Percentiles rank a stretch among this genome's conserved stretches.
phyloP scores from a whole-genome alignment of 2,113 vertebrate genomes.

The Galemys pyrenaicus region DNA sequence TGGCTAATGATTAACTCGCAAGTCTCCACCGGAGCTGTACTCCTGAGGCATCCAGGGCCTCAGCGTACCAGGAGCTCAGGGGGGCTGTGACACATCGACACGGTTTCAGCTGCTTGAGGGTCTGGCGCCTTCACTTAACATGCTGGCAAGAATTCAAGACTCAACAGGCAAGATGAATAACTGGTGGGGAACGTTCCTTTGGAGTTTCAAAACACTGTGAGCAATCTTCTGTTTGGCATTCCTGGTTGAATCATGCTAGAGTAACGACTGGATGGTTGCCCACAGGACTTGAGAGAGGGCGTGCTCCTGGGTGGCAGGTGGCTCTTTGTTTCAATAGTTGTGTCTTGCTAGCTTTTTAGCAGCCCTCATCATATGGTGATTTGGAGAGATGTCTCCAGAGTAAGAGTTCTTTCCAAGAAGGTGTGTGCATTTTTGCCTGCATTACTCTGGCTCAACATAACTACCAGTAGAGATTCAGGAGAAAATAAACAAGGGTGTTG shows the following conservation, averaged over 20 bases:
- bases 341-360: neutral
- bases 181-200: neutral
- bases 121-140: neutral
- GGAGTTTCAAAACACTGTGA: neutral
- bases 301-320: neutral
- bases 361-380: neutral
- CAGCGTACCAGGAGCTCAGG: no score
- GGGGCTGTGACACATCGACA: no score
- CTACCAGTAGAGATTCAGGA: neutral
- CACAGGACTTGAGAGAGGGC: neutral
- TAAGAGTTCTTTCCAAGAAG: neutral
- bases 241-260: neutral
- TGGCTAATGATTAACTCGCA: neutral
- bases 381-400: neutral
- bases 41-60: fast-evolving
- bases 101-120: neutral
- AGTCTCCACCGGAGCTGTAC: fast-evolving
- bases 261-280: neutral
- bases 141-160: neutral
- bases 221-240: neutral
- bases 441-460: neutral
- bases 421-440: neutral
- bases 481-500: no score
- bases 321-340: neutral
- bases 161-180: neutral